Conservation (phyloP, 2,113 vertebrate genomes). For the Apteryx mantelli region DNA sequence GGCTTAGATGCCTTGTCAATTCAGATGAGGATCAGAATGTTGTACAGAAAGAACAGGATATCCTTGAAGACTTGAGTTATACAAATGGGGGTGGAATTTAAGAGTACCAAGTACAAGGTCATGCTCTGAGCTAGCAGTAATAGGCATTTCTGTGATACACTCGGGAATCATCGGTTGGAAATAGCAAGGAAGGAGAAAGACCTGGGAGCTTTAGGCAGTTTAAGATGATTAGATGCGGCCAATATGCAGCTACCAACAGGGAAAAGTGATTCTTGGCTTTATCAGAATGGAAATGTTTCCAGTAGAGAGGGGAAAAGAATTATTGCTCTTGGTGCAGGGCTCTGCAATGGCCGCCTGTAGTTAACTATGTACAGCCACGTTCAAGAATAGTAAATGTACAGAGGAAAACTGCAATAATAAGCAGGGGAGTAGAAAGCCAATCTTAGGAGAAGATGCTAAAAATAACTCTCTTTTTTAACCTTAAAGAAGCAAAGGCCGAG, state of each 20-base stretch:
- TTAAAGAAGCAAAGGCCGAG: neutral
- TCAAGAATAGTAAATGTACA: neutral
- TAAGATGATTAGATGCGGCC: neutral
- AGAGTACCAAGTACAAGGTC: neutral
- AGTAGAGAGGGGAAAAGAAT: neutral
- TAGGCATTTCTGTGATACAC: neutral
- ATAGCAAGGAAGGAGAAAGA: neutral
- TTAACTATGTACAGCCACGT: neutral
- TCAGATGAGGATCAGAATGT: neutral
- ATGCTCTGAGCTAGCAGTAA: neutral
- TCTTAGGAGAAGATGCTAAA: neutral
- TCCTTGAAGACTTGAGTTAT: neutral
- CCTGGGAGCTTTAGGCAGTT: neutral
- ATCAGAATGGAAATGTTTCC: neutral
- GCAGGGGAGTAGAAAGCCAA: neutral
- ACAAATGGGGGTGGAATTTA: neutral
- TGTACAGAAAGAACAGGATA: neutral
- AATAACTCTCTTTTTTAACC: neutral
- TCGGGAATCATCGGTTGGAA: neutral
- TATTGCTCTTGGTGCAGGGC: neutral
- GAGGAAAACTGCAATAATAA: neutral
- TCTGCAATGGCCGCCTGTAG: neutral
- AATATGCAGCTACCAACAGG: neutral
- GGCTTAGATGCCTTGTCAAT: rapidly evolving
- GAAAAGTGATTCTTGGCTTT: neutral